Evolutionary conservation across 2,888 invertebrate species (phyloP), one percentile per base, ranked within the genome.

Genomic region (Aspidiotus destructor): DNA sequence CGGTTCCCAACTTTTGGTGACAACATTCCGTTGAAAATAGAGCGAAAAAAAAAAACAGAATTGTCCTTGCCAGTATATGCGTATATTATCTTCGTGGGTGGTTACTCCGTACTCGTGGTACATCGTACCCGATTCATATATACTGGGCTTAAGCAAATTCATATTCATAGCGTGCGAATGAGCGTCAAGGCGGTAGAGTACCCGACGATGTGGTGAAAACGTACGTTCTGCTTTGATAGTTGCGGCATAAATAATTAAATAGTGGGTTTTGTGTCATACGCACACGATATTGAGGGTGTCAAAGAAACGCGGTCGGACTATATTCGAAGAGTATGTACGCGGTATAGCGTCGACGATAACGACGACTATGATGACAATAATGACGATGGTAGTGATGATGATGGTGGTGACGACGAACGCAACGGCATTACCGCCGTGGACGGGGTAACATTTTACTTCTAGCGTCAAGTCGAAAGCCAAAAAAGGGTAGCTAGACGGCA

Each of bases 171-270:
- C 28, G 28, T 28, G 28, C 28, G 28, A 28, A 28, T 28, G 28
- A 28, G 28, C 28, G 28, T 28, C 28, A 28, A 28, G 28, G 28
- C 28, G 28, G 28, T 28, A 28, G 28, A 28, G 28, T 28, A 28
- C 28, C 28, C 28, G 28, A 28, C 28, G 28, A 28, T 28, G 28
- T 55, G 41, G 55, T 15, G 53, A 65, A 65, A 65, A 41, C 65
- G 65, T 65, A 65, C 65, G 65, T 65, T 65, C 65, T 57, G 65
- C 65, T 65, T 65, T 65, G 65, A 65, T 65, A 65, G 65, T 65
- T 65, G 65, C 65, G 65, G 65, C 65, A 65, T 65, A 65, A 65
- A 65, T 65, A 65, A 65, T 65, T 65, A 65, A 65, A 65, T 65
- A 65, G 65, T 60, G 65, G 65, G 65, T 65, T 65, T 65, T 65